These are phyloP conservation scores for Cantharis lateralis DNA, from an alignment of 2,888 invertebrate genomes.

Conservation along the genomic window DNA sequence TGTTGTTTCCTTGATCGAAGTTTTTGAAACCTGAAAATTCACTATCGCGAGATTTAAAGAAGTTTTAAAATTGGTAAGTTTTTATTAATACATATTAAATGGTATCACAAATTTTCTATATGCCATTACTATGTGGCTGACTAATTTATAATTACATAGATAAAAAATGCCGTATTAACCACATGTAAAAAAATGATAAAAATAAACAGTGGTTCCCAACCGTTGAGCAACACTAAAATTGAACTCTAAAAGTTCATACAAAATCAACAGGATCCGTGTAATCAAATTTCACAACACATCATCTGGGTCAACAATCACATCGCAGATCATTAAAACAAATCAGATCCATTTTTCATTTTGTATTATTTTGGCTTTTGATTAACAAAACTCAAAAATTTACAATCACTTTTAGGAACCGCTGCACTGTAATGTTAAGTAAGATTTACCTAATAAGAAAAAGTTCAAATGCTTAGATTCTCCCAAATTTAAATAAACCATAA, in stretches of 20 bases:
- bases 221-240: neutral
- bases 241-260: neutral
- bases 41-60: too few relatives aligned
- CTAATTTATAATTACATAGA: neutral
- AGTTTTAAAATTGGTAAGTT: too few relatives aligned
- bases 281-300: too few relatives aligned
- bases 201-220: neutral
- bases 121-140: neutral
- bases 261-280: neutral
- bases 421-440: neutral
- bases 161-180: neutral
- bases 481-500: neutral
- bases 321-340: neutral
- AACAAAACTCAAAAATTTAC: neutral
- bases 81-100: neutral
- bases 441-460: neutral
- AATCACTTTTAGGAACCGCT: neutral
- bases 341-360: neutral
- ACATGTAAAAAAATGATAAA: neutral
- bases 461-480: neutral
- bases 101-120: neutral
- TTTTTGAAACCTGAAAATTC: too few relatives aligned
- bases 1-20: too few relatives aligned
- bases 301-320: neutral
- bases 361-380: neutral